Percentiles rank a stretch among this genome's conserved stretches.
Evolutionary conservation across 2,888 invertebrate species (phyloP).

Genomic region (Xylota sylvarum): DNA sequence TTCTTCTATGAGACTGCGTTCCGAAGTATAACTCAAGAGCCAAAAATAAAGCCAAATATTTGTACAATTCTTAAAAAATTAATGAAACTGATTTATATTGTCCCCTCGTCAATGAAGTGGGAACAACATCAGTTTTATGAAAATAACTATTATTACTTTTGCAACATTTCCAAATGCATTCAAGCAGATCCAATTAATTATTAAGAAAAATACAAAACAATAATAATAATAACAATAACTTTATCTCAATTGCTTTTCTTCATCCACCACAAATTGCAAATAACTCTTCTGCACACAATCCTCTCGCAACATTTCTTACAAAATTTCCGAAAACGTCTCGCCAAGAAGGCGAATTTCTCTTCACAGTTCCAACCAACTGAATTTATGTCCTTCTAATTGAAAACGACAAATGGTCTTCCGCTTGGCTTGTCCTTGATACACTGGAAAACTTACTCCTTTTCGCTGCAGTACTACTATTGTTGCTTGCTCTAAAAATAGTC

Average conservation of each 20-base stretch:
- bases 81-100: too few species aligned
- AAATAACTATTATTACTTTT: neutral
- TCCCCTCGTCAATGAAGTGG: too few species aligned
- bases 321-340: conserved; percentile 4
- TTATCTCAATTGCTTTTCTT: neutral
- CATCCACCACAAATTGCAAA: conserved; percentile 6
- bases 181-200: neutral
- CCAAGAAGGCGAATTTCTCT: conserved; percentile 16
- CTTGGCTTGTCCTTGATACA: conserved; percentile 8
- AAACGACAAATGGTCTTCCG: conserved; percentile 60
- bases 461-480: neutral
- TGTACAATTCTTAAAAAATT: too few species aligned
- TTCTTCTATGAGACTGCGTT: too few species aligned
- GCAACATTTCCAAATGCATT: neutral
- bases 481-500: conserved; percentile 5
- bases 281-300: neutral
- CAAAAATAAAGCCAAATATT: too few species aligned
- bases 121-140: too few species aligned
- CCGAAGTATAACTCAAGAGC: too few species aligned
- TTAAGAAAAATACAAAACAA: neutral
- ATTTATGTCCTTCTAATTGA: conserved; percentile 64
- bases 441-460: conserved; percentile 2
- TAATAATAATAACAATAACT: conserved; percentile 20
- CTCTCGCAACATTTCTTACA: neutral
- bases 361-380: conserved; percentile 33